Percentiles rank a stretch among this genome's conserved stretches.
Evolutionary conservation across 1,140 invertebrate species (phyloP).

Genomic region (Lethrus apterus): DNA sequence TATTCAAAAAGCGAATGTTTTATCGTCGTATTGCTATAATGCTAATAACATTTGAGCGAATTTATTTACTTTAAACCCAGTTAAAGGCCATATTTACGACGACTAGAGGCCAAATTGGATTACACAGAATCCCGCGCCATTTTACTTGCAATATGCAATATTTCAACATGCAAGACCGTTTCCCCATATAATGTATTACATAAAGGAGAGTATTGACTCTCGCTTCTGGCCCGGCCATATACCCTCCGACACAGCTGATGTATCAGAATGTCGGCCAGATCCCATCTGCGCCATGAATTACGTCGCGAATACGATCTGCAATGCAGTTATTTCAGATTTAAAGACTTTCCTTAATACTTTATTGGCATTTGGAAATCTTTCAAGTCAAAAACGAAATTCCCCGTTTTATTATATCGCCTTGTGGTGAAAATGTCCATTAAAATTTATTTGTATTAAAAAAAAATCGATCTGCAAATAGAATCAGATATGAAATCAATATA

Average conservation of each 20-base stretch:
- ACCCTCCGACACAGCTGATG: too few species aligned
- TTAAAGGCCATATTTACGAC: conserved; percentile 11
- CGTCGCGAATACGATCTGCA: conserved; percentile 6
- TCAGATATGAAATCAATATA: too few species aligned
- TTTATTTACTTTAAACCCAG: conserved; percentile 13
- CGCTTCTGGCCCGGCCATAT: too few species aligned
- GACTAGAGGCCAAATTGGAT: conserved; percentile 13
- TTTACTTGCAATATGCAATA: conserved; percentile 11
- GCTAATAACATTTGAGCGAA: conserved; percentile 12
- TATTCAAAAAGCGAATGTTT: too few species aligned
- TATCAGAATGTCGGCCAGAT: conserved; percentile 5
- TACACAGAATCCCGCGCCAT: conserved; percentile 12
- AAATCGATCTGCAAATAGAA: too few species aligned
- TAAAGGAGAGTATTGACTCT: conserved; percentile 9
- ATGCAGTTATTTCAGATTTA: conserved; percentile 13
- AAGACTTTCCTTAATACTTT: neutral
- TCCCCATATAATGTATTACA: conserved; percentile 1
- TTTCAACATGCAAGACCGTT: conserved; percentile 4
- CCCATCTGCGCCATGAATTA: conserved; percentile 12
- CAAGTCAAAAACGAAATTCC: too few species aligned
- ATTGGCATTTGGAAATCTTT: too few species aligned
- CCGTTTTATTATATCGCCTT: too few species aligned
- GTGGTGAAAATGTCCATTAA: too few species aligned
- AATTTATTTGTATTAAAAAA: too few species aligned
- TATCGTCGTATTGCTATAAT: conserved; percentile 14